Percentiles rank a stretch among this genome's conserved stretches.
Conservation (phyloP, 2,888 invertebrate species). For the Lobophora halterata region DNA sequence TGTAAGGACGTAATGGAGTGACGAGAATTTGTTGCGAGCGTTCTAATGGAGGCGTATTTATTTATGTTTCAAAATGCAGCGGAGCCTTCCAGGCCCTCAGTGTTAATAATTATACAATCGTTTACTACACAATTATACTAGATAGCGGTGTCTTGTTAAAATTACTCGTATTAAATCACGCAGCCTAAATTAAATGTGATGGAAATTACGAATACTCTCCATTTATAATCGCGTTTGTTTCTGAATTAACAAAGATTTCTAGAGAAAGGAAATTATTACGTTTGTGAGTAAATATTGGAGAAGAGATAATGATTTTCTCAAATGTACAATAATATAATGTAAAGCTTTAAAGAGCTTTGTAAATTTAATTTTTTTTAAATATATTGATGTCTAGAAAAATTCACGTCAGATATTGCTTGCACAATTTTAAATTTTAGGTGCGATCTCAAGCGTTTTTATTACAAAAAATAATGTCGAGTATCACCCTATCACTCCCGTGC, state of each 20-base stretch:
- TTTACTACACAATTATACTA: slow-evolving; percentile 43
- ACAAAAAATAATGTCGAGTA: slow-evolving; percentile 55
- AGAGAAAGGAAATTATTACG: slow-evolving; percentile 28
- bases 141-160: slow-evolving; percentile 35
- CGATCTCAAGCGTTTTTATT: slow-evolving; percentile 41
- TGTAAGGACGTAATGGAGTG: slow-evolving; percentile 73
- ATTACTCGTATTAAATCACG: slow-evolving; percentile 36
- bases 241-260: slow-evolving; percentile 30
- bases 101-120: slow-evolving; percentile 52
- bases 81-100: slow-evolving; percentile 46
- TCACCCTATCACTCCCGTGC: slow-evolving; percentile 63
- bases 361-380: slow-evolving; percentile 22
- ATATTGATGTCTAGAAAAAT: too few relatives aligned
- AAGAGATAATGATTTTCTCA: slow-evolving; percentile 28
- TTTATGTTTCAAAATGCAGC: slow-evolving; percentile 66
- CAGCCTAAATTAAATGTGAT: slow-evolving; percentile 32
- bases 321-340: slow-evolving; percentile 27
- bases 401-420: too few relatives aligned
- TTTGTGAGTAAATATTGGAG: slow-evolving; percentile 28
- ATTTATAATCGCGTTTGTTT: slow-evolving; percentile 34
- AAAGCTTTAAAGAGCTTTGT: slow-evolving; percentile 24
- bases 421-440: slow-evolving; percentile 1
- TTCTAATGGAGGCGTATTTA: slow-evolving; percentile 66
- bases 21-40: slow-evolving; percentile 68
- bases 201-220: slow-evolving; percentile 33